Evolutionary conservation across 1,140 invertebrate species (phyloP).

Genomic region (Tetraneura akinire): DNA sequence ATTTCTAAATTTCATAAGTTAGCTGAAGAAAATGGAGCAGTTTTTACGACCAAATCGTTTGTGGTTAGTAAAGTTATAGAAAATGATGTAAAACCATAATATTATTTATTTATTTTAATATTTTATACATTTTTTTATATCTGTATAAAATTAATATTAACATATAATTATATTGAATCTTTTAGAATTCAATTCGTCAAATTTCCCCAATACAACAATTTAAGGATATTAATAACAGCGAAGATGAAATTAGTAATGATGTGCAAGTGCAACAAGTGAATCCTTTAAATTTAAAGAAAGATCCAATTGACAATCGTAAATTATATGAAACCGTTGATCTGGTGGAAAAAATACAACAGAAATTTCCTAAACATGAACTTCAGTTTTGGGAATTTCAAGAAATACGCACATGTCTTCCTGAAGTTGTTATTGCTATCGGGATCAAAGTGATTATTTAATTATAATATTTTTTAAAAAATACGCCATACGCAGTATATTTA

Average conservation of each 20-base stretch:
- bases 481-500: no score
- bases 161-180: not conserved
- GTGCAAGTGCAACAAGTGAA: not conserved
- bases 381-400: slow-evolving; percentile 50
- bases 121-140: no score
- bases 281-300: not conserved
- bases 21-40: slow-evolving; percentile 30
- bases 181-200: slow-evolving; percentile 44
- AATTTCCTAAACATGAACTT: slow-evolving; percentile 42
- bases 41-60: slow-evolving; percentile 38
- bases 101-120: no score
- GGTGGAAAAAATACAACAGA: slow-evolving; percentile 39
- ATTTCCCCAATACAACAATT: slow-evolving; percentile 39
- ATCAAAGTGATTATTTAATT: slow-evolving; percentile 26
- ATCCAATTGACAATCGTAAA: not conserved
- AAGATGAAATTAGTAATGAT: slow-evolving; percentile 5
- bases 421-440: slow-evolving; percentile 34
- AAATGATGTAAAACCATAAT: no score
- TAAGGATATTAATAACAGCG: slow-evolving; percentile 12
- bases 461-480: no score
- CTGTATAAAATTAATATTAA: no score
- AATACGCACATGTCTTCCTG: slow-evolving; percentile 38
- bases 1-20: slow-evolving; percentile 29
- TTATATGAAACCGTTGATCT: not conserved
- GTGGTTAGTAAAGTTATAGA: slow-evolving; percentile 17